Evolutionary conservation across 2,797 vertebrate genomes (phyloP).

Genomic region (Sebastes kiyomatsui): DNA sequence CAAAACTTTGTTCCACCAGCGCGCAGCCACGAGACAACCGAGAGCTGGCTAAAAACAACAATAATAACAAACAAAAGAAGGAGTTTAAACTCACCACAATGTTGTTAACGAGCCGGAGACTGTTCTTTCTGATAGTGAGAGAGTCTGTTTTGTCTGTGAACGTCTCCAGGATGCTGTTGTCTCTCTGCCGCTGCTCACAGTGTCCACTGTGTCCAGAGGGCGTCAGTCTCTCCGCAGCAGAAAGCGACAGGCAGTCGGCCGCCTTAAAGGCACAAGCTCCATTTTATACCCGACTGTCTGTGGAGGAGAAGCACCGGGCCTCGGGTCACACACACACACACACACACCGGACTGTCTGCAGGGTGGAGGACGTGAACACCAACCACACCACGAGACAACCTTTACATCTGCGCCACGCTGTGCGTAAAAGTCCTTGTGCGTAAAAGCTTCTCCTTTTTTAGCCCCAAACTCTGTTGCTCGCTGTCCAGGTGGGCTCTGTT

Average conservation of each 20-base stretch:
- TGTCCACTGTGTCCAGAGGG: slow-evolving; percentile 79
- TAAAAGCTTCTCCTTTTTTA: slow-evolving; percentile 16
- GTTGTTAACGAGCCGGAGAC: slow-evolving; percentile 7
- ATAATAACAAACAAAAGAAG: background rate
- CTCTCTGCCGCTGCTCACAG: slow-evolving; percentile 53
- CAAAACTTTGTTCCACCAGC: slow-evolving; percentile 29
- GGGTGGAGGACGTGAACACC: background rate
- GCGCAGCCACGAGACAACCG: slow-evolving; percentile 11
- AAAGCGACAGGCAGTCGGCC: slow-evolving; percentile 75
- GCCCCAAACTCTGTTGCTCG: background rate
- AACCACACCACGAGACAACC: too few species aligned
- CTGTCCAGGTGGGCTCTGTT: slow-evolving; percentile 1
- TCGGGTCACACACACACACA: slow-evolving; percentile 38
- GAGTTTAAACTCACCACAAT: slow-evolving; percentile 59
- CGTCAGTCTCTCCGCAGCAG: slow-evolving; percentile 77
- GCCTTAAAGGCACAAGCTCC: slow-evolving; percentile 83
- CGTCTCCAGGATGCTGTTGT: slow-evolving; percentile 69
- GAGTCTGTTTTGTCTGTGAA: slow-evolving; percentile 53
- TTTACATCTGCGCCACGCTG: background rate
- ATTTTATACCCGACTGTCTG: slow-evolving; percentile 57
- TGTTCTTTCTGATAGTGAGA: background rate
- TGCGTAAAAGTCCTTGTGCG: slow-evolving; percentile 49
- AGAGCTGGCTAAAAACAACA: background rate
- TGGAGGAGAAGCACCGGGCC: slow-evolving; percentile 35
- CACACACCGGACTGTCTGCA: background rate